These are phyloP conservation scores for Leucozona laternaria DNA, from an alignment of 2,888 invertebrate genomes.

Conservation along the genomic window DNA sequence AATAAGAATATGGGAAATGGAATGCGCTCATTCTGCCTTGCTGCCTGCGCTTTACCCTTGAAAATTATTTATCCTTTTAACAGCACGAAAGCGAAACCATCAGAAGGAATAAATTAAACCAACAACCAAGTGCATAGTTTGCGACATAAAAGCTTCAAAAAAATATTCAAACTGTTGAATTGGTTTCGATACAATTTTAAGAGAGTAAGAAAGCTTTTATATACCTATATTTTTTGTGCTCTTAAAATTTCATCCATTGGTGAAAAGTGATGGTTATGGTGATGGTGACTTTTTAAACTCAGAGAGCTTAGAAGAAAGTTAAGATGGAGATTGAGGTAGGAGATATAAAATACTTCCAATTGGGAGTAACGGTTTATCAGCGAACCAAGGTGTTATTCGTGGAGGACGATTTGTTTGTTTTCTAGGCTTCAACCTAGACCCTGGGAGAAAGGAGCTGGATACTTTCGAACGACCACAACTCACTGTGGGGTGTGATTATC, in stretches of 20 bases:
- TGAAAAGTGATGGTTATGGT: no score
- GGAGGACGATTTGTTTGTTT: background rate
- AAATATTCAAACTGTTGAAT: slow-evolving; percentile 60
- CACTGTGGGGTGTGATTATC: background rate
- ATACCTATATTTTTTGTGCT: slow-evolving; percentile 9
- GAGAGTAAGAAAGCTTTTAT: slow-evolving; percentile 59
- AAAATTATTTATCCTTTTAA: slow-evolving; percentile 60
- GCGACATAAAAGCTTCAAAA: slow-evolving; percentile 49
- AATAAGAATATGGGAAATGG: slow-evolving; percentile 39
- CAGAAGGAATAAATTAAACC: slow-evolving; percentile 40
- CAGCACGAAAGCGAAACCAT: background rate
- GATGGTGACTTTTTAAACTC: background rate
- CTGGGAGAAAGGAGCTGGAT: background rate
- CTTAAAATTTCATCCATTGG: slow-evolving; percentile 1
- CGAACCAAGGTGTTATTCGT: background rate
- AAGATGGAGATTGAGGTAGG: background rate
- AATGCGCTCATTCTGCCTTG: slow-evolving; percentile 53
- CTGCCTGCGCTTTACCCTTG: slow-evolving; percentile 62
- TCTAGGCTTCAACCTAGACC: background rate
- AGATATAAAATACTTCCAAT: background rate
- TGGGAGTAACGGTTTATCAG: background rate
- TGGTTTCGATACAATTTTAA: slow-evolving; percentile 31
- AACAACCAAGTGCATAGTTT: slow-evolving; percentile 49
- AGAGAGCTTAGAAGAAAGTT: background rate
- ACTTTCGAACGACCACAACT: background rate